Evolutionary conservation across 2,888 invertebrate genomes (phyloP), one percentile per base, ranked within the genome.

Genomic region (Leptopilina syphax): DNA sequence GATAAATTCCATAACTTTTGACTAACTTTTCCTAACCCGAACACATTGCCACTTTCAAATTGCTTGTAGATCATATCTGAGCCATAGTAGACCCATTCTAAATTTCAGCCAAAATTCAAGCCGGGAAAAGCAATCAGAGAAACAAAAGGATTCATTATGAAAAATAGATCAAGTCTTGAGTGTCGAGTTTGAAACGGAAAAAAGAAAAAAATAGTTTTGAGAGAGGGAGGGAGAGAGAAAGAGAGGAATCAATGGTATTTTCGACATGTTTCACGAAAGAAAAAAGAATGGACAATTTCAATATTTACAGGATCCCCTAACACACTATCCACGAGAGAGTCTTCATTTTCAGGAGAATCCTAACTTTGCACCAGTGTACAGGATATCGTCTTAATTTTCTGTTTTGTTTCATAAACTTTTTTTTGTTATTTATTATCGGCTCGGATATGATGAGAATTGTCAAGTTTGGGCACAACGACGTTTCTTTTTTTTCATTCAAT

Each of bases 31-130:
- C 82, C 83, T 77, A 83, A 85, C 84, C 86, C 90, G 91, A 92
- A 92, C 91, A 91, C 91, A 86, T 88, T 93, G 94, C 94, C 94
- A 94, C 93, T 93, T 90, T 94, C 94, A 94, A 94, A 93, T 92
- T 93, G 91, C 90, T 93, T 89, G 89, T 89, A 88, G 85, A 93
- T 94, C 94, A 94, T 94, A 94, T 94, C 94, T 94, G 94, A 94
- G 94, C 94, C 94, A 93, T 91, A 86, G 87, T 90, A 90, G 90
- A 91, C 93, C 92, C 90, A 89, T 88, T 90, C 89, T 87, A 91
- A 89, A 87, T 87, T 85, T 82, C 84, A 86, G 85, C 85, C 84
- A 87, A 86, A 89, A 87, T 73, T 89, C 89, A 90, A 91, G 92
- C 92, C 93, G 93, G 93, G 93, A 93, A 93, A 93, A 93, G 92